Percentiles rank a stretch among this genome's conserved stretches.
Conservation (phyloP, 2,113 vertebrate species). For the Rynchops niger region DNA sequence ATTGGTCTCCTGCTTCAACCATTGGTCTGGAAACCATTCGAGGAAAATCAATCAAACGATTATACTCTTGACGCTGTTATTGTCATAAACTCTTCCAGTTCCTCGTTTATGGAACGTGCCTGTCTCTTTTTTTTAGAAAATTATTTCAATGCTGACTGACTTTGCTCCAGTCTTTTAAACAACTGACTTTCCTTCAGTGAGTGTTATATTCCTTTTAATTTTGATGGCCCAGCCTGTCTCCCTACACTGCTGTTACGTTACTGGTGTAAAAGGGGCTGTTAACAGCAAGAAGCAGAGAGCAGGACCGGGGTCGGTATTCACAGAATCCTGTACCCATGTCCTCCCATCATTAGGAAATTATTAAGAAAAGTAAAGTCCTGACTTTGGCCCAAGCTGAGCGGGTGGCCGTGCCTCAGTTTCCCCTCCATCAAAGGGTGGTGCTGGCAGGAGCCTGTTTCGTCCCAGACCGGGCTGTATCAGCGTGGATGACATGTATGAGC, state of each 20-base stretch:
- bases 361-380: not conserved
- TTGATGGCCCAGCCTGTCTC: not conserved
- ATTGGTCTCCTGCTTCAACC: not conserved
- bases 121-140: not conserved
- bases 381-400: not conserved
- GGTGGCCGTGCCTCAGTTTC: not conserved
- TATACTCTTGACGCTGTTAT: not conserved
- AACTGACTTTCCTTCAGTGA: not conserved
- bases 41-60: not conserved
- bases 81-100: not conserved
- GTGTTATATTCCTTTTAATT: not conserved
- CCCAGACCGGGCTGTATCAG: accelerated
- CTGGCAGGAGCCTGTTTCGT: not conserved
- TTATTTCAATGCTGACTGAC: not conserved
- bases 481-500: accelerated
- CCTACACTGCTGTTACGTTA: accelerated
- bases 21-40: not conserved
- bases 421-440: not conserved
- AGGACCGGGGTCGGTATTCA: not conserved
- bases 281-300: not conserved
- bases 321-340: not conserved
- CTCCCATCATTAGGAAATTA: not conserved
- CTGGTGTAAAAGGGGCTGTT: not conserved
- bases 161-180: not conserved
- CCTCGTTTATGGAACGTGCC: not conserved